A percentile compares a stretch with the other conserved stretches of the same genome.
These are phyloP conservation scores for Malurus melanocephalus DNA, from an alignment of 2,113 vertebrate genomes.

Conservation along the genomic window DNA sequence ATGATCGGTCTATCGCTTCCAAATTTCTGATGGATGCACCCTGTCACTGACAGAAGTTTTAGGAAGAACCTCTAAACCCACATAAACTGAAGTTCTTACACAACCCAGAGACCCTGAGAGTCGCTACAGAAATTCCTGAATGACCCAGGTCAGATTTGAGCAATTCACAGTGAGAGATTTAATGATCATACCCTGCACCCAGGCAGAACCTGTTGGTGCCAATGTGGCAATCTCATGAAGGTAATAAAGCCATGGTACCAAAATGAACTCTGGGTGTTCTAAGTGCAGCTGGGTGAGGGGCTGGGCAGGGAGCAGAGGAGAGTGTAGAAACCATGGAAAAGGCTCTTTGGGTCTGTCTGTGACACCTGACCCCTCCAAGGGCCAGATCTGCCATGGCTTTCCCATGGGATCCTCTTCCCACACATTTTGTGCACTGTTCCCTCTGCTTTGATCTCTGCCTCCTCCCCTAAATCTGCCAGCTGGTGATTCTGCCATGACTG, in stretches of 20 bases:
- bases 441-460: background rate
- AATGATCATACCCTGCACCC: fast-evolving
- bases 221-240: fast-evolving
- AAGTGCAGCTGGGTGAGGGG: background rate
- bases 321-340: fast-evolving
- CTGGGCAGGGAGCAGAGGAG: background rate
- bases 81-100: background rate
- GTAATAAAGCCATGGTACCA: fast-evolving
- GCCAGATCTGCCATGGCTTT: background rate
- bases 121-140: background rate
- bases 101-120: background rate
- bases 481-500: background rate
- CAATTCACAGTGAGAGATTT: background rate
- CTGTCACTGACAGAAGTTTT: background rate
- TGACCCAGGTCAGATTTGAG: background rate
- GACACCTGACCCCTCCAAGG: background rate
- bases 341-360: background rate
- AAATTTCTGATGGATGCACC: background rate
- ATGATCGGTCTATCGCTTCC: background rate
- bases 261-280: background rate
- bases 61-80: background rate
- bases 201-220: background rate
- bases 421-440: background rate
- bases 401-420: background rate
- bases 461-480: background rate